These are phyloP conservation scores for Pammene fasciana DNA, from an alignment of 2,888 invertebrate genomes.

Conservation along the genomic window DNA sequence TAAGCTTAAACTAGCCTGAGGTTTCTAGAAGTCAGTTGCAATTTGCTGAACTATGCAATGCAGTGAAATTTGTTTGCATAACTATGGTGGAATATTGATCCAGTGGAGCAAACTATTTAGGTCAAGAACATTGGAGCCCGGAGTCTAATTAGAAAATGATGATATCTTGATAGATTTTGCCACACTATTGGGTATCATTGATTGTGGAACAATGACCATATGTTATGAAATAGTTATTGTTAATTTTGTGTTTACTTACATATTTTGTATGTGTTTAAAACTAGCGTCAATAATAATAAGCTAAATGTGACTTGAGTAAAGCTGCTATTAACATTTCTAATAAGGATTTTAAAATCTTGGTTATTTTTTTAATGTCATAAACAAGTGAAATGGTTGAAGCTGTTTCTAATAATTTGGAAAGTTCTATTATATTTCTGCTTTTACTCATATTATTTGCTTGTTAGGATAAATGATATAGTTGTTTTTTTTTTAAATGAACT, in stretches of 20 bases:
- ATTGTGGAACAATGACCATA: neutral
- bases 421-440: too few relatives aligned
- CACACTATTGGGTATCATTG: neutral
- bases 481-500: too few relatives aligned
- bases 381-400: too few relatives aligned
- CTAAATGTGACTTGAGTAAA: too few relatives aligned
- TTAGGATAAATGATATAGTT: too few relatives aligned
- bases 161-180: conserved; percentile 1
- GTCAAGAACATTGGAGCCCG: conserved; percentile 41
- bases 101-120: conserved; percentile 43
- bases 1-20: neutral
- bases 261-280: too few relatives aligned
- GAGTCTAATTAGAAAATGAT: conserved; percentile 31
- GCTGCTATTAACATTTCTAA: too few relatives aligned
- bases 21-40: conserved; percentile 37
- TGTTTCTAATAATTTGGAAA: too few relatives aligned
- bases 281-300: too few relatives aligned
- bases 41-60: conserved; percentile 33
- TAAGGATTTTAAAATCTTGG: too few relatives aligned
- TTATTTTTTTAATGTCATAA: too few relatives aligned
- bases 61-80: conserved; percentile 39
- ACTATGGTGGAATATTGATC: conserved; percentile 44
- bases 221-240: neutral
- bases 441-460: too few relatives aligned
- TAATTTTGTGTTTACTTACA: neutral